A percentile compares a stretch with the other conserved stretches of the same genome.
Conservation (phyloP, 2,113 vertebrate genomes). For the Astur gentilis region DNA sequence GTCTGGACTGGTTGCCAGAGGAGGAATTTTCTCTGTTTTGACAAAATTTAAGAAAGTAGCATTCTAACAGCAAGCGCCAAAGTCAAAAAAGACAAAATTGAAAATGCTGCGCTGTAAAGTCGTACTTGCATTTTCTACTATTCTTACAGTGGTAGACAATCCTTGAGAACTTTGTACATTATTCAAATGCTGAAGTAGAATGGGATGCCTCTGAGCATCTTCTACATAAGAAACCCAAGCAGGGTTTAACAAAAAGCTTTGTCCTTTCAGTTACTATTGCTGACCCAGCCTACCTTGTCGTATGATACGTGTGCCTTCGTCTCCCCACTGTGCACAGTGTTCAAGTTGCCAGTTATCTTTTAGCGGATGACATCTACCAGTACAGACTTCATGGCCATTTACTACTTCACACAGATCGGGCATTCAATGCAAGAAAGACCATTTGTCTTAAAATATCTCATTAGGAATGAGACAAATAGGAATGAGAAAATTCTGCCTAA, state of each 20-base stretch:
- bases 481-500: background rate
- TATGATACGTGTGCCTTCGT: fast-evolving
- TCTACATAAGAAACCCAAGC: background rate
- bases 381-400: background rate
- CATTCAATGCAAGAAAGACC: background rate
- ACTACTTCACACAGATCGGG: background rate
- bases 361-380: background rate
- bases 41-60: background rate
- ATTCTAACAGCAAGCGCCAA: background rate
- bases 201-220: background rate
- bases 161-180: background rate
- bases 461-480: background rate
- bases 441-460: background rate
- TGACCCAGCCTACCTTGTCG: background rate
- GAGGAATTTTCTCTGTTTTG: background rate
- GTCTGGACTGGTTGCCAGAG: background rate
- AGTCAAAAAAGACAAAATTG: background rate
- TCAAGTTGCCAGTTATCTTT: background rate
- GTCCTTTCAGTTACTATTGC: background rate
- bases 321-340: background rate
- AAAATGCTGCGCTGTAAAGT: background rate
- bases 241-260: background rate
- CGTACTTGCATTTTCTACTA: background rate
- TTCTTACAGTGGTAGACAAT: background rate
- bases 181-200: background rate